Conservation (phyloP, 2,797 vertebrate species). For the Poliocrania exsul region DNA sequence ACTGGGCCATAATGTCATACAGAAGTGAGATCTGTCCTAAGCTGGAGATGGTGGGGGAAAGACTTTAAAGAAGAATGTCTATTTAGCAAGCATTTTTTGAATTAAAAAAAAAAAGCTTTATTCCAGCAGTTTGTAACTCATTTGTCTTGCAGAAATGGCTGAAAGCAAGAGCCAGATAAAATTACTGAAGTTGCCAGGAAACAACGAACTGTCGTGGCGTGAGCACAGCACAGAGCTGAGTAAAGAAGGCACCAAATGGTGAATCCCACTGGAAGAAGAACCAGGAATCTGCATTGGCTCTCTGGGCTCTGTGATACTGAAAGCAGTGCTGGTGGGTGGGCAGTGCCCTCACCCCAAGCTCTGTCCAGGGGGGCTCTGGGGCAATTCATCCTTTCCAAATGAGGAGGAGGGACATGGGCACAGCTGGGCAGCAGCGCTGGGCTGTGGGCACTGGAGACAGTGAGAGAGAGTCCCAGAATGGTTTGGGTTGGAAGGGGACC, state of each 20-base stretch:
- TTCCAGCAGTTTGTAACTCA: background rate
- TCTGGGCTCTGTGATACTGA: background rate
- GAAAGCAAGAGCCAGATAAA: background rate
- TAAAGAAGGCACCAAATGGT: background rate
- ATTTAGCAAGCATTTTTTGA: background rate
- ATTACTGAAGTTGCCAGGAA: slow-evolving; percentile 35
- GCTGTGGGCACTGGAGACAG: background rate
- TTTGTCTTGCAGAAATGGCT: background rate
- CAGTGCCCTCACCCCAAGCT: background rate
- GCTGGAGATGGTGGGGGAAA: background rate
- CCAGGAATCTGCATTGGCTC: background rate
- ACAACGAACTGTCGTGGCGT: background rate
- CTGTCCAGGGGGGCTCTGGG: accelerated
- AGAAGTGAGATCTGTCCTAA: background rate
- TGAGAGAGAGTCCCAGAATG: background rate
- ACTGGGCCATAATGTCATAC: background rate
- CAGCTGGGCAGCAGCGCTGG: background rate
- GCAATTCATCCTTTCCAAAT: background rate
- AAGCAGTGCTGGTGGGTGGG: background rate
- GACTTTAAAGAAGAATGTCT: background rate
- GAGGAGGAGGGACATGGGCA: background rate
- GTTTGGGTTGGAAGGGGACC: background rate
- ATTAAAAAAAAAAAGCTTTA: background rate
- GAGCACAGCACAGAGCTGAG: accelerated
- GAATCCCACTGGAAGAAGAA: background rate